Conservation (phyloP, 2,888 invertebrate species). For the Pammene aurita region DNA sequence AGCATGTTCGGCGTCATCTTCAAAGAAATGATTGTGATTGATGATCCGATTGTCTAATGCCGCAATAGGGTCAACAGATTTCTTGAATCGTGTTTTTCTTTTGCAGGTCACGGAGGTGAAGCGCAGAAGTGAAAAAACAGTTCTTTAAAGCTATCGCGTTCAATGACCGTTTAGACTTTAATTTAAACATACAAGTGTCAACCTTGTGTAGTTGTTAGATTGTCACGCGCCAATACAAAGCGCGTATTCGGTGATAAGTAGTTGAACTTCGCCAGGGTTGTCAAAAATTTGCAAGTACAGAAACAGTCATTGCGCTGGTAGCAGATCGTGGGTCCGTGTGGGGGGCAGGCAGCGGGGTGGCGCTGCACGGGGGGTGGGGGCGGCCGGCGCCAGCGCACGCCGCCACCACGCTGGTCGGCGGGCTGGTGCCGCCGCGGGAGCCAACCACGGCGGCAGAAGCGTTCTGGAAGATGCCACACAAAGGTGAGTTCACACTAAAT, state of each 20-base stretch:
- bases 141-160: slow-evolving; percentile 21
- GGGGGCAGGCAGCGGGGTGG: slow-evolving; percentile 70
- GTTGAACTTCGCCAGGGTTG: slow-evolving; percentile 23
- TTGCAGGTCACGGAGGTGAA: slow-evolving; percentile 59
- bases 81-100: slow-evolving; percentile 69
- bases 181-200: slow-evolving; percentile 24
- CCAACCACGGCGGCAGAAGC: slow-evolving; percentile 88
- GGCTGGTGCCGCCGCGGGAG: slow-evolving; percentile 88
- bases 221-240: slow-evolving; percentile 16
- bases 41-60: slow-evolving; percentile 78
- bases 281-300: slow-evolving; percentile 26
- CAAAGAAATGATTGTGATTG: slow-evolving; percentile 80
- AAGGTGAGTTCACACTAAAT: slow-evolving; percentile 83
- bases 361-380: slow-evolving; percentile 84
- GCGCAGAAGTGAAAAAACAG: slow-evolving; percentile 37
- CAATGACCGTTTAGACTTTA: slow-evolving; percentile 30
- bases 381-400: slow-evolving; percentile 84
- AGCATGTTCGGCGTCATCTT: slow-evolving; percentile 46
- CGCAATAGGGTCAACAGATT: slow-evolving; percentile 72
- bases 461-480: slow-evolving; percentile 94
- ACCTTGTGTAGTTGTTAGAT: slow-evolving; percentile 17
- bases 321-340: slow-evolving; percentile 42
- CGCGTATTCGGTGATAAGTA: slow-evolving; percentile 26
- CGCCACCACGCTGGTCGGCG: slow-evolving; percentile 85
- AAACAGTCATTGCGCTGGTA: slow-evolving; percentile 41